A percentile compares a stretch with the other conserved stretches of the same genome.
Conservation (phyloP, 2,888 invertebrate genomes). For the Leptopterna dolabrata region DNA sequence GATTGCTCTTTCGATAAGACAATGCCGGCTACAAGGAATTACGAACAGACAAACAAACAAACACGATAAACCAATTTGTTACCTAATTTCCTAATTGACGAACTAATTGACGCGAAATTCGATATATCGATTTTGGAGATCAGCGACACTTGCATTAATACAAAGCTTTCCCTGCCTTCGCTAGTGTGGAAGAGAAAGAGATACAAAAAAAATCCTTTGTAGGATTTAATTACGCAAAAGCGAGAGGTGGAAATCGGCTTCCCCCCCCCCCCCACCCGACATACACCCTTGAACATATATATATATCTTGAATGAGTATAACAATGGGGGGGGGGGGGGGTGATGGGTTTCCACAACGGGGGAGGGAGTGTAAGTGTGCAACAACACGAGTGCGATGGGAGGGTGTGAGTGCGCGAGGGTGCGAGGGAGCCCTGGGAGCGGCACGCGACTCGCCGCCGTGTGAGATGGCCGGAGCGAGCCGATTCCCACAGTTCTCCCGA, state of each 20-base stretch:
- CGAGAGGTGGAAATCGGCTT: conserved; percentile 12
- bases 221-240: background rate
- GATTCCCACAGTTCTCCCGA: conserved; percentile 45
- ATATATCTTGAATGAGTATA: background rate
- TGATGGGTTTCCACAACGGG: background rate
- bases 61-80: too few species aligned
- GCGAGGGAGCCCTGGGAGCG: background rate
- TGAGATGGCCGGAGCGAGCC: conserved; percentile 41
- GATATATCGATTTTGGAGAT: too few species aligned
- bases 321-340: background rate
- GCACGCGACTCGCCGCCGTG: conserved; percentile 33
- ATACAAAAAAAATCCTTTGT: background rate
- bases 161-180: too few species aligned
- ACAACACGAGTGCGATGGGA: background rate
- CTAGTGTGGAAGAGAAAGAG: too few species aligned
- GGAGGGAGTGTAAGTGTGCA: background rate
- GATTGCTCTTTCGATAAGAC: too few species aligned
- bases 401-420: background rate
- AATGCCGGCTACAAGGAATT: too few species aligned
- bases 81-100: too few species aligned
- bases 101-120: too few species aligned
- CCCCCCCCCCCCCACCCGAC: background rate
- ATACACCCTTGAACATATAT: background rate
- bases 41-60: too few species aligned
- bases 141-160: too few species aligned